These are phyloP conservation scores for Elmis aenea DNA, from an alignment of 2,888 invertebrate genomes.

Conservation along the genomic window DNA sequence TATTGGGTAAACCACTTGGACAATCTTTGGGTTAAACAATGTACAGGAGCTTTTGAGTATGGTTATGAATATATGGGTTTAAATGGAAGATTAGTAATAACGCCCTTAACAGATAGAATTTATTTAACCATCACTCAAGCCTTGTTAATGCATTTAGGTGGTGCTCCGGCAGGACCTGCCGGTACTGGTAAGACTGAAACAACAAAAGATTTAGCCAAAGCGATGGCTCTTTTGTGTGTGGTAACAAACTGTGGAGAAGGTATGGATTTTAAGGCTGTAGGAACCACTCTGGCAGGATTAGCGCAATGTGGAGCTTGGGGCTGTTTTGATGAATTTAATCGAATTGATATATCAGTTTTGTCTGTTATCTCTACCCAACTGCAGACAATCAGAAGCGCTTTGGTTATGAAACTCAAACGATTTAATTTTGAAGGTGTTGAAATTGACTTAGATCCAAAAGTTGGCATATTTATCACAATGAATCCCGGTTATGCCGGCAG, in stretches of 20 bases:
- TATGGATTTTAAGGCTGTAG: conserved; percentile 84
- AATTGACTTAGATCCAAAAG: conserved; percentile 75
- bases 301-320: conserved; percentile 93
- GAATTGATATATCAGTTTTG: conserved; percentile 86
- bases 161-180: conserved; percentile 82
- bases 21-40: conserved; percentile 77
- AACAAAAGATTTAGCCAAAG: conserved; percentile 86
- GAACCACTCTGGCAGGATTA: conserved; percentile 69
- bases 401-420: conserved; percentile 66
- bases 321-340: conserved; percentile 92
- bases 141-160: conserved; percentile 84
- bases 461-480: conserved; percentile 94
- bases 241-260: conserved; percentile 93
- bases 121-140: conserved; percentile 92
- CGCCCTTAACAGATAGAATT: conserved; percentile 87
- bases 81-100: conserved; percentile 85
- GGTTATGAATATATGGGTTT: conserved; percentile 96
- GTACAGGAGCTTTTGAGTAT: conserved; percentile 82
- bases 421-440: conserved; percentile 66
- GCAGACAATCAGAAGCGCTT: conserved; percentile 81
- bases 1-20: conserved; percentile 84
- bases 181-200: conserved; percentile 91
- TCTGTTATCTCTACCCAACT: conserved; percentile 91
- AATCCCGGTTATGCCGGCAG: conserved; percentile 91
- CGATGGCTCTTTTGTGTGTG: conserved; percentile 74